These are phyloP conservation scores for human (Homo sapiens) DNA, from an alignment of 2,113 vertebrate genomes.

Conservation along the genomic window GRCh38 chr14:77886001-77886500, in stretches of 20 bases:
- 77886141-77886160: neutral
- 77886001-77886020: neutral
- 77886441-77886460: neutral
- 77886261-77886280: neutral
- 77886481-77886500: neutral
- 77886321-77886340: neutral
- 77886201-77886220: neutral
- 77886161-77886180: neutral
- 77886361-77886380: neutral
- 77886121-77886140: neutral
- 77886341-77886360: neutral
- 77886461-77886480: neutral
- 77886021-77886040: neutral
- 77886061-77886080: neutral
- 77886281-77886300: neutral
- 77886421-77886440: neutral
- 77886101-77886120: neutral
- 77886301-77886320: neutral
- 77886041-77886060: neutral
- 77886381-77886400: neutral
- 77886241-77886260: neutral
- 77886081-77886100: neutral
- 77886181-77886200: neutral
- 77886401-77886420: neutral
- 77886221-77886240: neutral